These are phyloP conservation scores for Rhynchomys soricoides DNA, from an alignment of 2,113 vertebrate genomes.

Conservation along the genomic window DNA sequence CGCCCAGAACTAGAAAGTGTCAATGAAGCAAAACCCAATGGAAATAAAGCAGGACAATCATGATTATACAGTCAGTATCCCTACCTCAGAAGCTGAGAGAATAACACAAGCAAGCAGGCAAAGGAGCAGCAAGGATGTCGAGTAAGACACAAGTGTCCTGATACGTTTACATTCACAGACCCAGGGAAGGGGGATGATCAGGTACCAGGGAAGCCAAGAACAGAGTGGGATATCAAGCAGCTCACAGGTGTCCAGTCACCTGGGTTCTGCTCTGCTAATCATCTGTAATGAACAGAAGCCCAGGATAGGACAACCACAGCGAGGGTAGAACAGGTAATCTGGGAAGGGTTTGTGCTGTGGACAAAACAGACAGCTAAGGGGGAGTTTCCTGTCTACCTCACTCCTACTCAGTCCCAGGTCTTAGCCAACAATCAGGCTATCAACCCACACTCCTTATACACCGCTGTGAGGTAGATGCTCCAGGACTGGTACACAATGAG, in stretches of 20 bases:
- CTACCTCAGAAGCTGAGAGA: background rate
- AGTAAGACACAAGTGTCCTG: no score
- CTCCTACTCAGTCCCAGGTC: background rate
- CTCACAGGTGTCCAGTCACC: background rate
- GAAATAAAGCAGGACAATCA: background rate
- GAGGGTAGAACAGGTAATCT: background rate
- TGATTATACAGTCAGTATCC: background rate
- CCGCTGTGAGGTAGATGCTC: background rate
- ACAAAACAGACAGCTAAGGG: background rate
- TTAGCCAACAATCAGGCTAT: background rate
- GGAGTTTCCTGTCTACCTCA: background rate
- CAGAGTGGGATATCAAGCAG: background rate
- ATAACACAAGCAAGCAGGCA: background rate
- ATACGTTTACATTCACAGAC: fast-evolving
- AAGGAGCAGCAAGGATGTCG: background rate
- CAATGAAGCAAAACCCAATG: background rate
- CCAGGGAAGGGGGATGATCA: background rate
- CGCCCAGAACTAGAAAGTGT: background rate
- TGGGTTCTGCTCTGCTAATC: background rate
- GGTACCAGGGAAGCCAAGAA: background rate
- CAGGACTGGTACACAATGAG: background rate
- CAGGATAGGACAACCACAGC: background rate
- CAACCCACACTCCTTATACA: background rate
- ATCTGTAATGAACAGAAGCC: background rate
- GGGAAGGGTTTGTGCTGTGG: background rate